Evolutionary conservation across 2,797 vertebrate genomes (phyloP).

Genomic region (Pangasius krempfi): DNA sequence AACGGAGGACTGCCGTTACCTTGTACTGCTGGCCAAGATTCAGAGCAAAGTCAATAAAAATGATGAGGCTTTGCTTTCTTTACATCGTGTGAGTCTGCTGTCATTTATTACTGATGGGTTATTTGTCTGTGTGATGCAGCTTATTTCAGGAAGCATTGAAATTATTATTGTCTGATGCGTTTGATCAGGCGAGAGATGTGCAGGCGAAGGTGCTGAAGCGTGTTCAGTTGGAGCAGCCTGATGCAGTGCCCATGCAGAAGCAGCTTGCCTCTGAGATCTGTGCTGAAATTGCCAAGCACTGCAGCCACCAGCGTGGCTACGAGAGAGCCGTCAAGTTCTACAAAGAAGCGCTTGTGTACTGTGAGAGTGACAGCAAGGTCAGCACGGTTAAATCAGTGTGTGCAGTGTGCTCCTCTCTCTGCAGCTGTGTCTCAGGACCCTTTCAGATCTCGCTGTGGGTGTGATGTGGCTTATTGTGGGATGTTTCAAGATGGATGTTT

Average conservation of each 20-base stretch:
- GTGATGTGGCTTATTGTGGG: constrained; percentile 15
- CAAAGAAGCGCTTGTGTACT: constrained; percentile 98
- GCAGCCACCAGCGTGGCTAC: constrained; percentile 88
- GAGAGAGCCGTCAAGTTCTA: constrained; percentile 97
- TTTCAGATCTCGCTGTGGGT: constrained; percentile 33
- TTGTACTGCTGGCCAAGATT: constrained; percentile 89
- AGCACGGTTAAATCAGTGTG: constrained; percentile 72
- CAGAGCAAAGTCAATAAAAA: constrained; percentile 87
- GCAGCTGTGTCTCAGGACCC: constrained; percentile 73
- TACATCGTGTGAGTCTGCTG: constrained; percentile 82
- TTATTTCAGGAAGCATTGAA: background rate
- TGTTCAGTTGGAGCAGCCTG: constrained; percentile 90
- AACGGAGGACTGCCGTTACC: constrained; percentile 87
- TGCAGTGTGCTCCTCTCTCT: constrained; percentile 70
- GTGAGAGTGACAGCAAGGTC: constrained; percentile 96
- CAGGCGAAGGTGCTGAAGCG: constrained; percentile 93
- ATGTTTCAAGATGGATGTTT: background rate
- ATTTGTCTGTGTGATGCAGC: background rate
- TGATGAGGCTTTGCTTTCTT: constrained; percentile 82
- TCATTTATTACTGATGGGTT: background rate
- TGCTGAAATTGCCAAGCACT: constrained; percentile 93
- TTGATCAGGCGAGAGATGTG: constrained; percentile 86
- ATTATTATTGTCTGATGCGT: background rate
- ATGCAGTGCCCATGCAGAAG: constrained; percentile 87
- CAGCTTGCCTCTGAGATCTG: constrained; percentile 94